phyloP scores from a whole-genome alignment of 2,113 vertebrate genomes.

The Cyanistes caeruleus region DNA sequence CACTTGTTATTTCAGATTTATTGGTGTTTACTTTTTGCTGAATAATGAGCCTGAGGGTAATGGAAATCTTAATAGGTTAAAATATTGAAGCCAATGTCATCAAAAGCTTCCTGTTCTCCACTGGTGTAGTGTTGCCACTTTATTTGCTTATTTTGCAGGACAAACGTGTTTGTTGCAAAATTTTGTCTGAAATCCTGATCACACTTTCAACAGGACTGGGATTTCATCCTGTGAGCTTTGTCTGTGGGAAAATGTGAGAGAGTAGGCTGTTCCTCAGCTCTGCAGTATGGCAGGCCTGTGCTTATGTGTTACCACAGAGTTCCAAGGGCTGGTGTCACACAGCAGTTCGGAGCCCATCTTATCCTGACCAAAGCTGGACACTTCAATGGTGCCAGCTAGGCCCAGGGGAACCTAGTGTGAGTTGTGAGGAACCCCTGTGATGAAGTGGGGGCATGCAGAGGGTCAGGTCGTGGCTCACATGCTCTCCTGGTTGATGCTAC shows the following conservation, averaged over 20 bases:
- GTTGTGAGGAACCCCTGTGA: background rate
- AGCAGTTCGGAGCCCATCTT: background rate
- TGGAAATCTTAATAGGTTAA: constrained; percentile 46
- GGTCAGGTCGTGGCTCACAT: background rate
- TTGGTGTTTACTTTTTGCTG: constrained; percentile 32
- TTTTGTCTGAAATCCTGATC: background rate
- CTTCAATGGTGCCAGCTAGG: background rate
- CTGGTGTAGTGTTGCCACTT: background rate
- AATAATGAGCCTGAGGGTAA: constrained; percentile 43
- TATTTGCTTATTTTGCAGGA: constrained; percentile 30
- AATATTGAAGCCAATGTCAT: constrained; percentile 23
- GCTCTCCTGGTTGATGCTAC: background rate
- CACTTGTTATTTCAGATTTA: constrained; percentile 58
- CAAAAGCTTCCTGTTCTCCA: constrained; percentile 48
- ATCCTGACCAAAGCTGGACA: background rate
- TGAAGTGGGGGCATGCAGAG: background rate
- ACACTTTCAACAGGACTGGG: background rate
- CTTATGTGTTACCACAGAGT: background rate
- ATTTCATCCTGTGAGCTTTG: background rate
- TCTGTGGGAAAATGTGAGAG: background rate
- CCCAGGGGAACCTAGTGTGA: background rate
- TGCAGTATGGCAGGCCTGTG: background rate
- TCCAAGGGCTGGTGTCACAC: rapidly evolving
- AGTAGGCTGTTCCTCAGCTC: background rate
- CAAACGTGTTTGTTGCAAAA: constrained; percentile 28